Base-by-base conservation (phyloP, 2,888 invertebrate genomes). In the Chloroclystis v-ata region DNA sequence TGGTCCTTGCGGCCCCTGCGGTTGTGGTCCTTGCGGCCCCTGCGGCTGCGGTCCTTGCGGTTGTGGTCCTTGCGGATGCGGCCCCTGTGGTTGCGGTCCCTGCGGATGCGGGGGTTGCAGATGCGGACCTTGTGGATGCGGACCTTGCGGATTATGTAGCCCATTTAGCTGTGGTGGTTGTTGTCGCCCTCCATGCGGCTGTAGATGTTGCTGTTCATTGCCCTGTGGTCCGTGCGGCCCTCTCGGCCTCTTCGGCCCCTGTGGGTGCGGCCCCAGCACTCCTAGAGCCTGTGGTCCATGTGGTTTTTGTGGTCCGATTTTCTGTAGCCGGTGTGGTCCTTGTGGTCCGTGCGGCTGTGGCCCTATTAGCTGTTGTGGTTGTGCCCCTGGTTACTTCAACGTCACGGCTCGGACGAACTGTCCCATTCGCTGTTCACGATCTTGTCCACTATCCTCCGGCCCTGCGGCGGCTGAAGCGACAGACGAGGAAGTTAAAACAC, bases 1-100 rank as follows among this genome's bases (percentile, higher is more conserved):
- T 2, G 47, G 49, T 0, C 11, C 44, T 1, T 51, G 46, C 37
- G 43, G 48, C 47, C 63, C 13, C 43, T 57, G 54, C 20, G 33
- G 47, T 4, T 37, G 39, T 10, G 37, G 45, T 2, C 20, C 39
- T 3, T 48, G 38, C 29, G 45, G 43, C 6, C 9, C 5, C 4
- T 42, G 43, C 5, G 28, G 47, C 5, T 24, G 43, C 11, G 28
- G 28, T 0, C 4, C 37, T 3, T 39, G 40, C 7, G 20, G 32
- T 12, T 41, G 44, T 2, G 37, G 51, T 5, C 33, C 38, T 7
- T 1, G 11, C 8, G 30, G 30, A 4, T 12, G 29, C 12, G 29
- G 30, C 13, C 13, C 13, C n/a, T 12, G 30, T 2, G 8, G 13
- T 9, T 33, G 35, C 12, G 41, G 48, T 3, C 25, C 35, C 4